These are phyloP conservation scores for Drosophila varians DNA, from an alignment of 1,140 invertebrate species.

Conservation along the genomic window DNA sequence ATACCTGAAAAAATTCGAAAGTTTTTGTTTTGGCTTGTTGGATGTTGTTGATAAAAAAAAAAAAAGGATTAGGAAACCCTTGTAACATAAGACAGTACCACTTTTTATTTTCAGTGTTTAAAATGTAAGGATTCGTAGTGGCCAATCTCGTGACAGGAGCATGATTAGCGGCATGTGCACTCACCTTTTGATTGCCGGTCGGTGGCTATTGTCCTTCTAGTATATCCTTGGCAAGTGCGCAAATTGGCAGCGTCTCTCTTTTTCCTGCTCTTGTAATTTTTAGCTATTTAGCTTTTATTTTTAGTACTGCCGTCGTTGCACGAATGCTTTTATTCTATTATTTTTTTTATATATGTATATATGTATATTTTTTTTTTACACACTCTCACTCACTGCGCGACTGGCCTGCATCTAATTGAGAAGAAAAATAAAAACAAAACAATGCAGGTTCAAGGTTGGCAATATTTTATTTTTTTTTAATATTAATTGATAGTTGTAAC, in stretches of 20 bases:
- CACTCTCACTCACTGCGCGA: conserved; percentile 12
- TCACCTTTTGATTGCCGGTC: conserved; percentile 5
- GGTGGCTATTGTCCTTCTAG: conserved; percentile 12
- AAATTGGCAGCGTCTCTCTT: conserved; percentile 45
- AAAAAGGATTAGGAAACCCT: too few species aligned
- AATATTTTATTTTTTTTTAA: background rate
- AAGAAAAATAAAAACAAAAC: background rate
- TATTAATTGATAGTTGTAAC: background rate
- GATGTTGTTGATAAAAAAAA: too few species aligned
- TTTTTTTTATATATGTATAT: background rate
- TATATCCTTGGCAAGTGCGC: conserved; percentile 53
- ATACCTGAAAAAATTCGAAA: too few species aligned
- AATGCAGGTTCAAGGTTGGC: conserved; percentile 34
- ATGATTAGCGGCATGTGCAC: conserved; percentile 9
- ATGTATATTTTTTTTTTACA: background rate
- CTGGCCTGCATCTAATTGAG: conserved; percentile 40
- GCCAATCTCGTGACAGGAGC: conserved; percentile 14
- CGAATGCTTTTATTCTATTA: background rate
- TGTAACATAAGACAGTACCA: too few species aligned
- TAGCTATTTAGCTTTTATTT: conserved; percentile 15
- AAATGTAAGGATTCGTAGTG: too few species aligned
- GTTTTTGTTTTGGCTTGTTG: too few species aligned
- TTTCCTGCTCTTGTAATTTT: conserved; percentile 21
- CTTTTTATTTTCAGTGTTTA: too few species aligned
- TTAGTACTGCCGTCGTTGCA: background rate